phyloP scores from a whole-genome alignment of 2,113 vertebrate species.

The Cercopithecus mona region DNA sequence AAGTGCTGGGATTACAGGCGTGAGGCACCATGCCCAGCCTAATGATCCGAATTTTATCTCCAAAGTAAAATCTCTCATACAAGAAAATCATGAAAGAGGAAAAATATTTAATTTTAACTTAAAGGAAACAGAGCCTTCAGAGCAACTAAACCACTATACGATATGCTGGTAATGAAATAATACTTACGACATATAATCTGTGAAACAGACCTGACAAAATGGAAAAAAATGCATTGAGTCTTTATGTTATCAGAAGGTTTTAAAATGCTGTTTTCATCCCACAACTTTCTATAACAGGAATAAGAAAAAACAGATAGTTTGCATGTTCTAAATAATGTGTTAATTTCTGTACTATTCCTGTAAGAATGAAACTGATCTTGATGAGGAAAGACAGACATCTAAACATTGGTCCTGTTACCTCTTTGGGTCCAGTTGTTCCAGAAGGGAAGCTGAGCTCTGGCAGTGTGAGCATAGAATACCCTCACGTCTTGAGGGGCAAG shows the following conservation, averaged over 20 bases:
- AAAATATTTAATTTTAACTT: background rate
- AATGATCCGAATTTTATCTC: background rate
- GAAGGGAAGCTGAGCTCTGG: constrained; percentile 88
- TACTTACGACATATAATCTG: background rate
- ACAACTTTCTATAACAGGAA: background rate
- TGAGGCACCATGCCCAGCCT: too few species aligned
- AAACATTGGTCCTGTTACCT: constrained; percentile 22
- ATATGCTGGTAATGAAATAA: background rate
- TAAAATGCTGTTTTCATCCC: background rate
- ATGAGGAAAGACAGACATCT: background rate
- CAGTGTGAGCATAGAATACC: constrained; percentile 90
- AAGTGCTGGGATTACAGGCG: too few species aligned
- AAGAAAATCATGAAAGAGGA: background rate
- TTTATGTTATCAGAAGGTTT: background rate
- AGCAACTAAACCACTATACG: background rate
- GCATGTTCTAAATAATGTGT: background rate
- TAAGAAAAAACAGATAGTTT: background rate
- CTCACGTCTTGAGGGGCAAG: constrained; percentile 92
- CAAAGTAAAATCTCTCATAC: background rate
- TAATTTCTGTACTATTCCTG: background rate
- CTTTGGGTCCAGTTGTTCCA: constrained; percentile 85
- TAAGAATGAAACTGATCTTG: background rate
- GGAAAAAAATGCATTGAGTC: background rate
- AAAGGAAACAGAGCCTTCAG: background rate
- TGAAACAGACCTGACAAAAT: background rate